Conservation (phyloP, 1,140 invertebrate species). For the Hyphantria cunea region DNA sequence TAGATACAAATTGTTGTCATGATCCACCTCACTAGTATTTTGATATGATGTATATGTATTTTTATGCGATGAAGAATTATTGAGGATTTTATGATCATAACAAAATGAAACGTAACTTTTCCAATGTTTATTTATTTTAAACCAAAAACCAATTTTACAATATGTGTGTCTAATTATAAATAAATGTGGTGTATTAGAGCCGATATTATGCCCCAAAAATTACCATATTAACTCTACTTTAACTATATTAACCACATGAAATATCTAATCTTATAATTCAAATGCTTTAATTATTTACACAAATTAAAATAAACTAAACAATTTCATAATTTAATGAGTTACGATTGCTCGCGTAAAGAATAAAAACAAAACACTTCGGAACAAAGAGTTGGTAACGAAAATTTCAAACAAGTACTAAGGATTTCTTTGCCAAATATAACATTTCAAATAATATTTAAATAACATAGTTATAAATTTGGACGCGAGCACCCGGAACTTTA, state of each 20-base stretch:
- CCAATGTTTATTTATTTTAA: conserved; percentile 31
- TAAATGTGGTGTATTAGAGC: conserved; percentile 18
- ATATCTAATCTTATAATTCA: conserved; percentile 25
- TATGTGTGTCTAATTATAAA: conserved; percentile 28
- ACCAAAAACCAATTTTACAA: conserved; percentile 30
- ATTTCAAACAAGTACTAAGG: neutral
- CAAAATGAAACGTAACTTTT: too few species aligned
- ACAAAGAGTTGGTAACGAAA: neutral
- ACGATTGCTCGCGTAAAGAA: conserved; percentile 1
- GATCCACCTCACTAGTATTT: too few species aligned
- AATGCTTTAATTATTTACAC: conserved; percentile 25
- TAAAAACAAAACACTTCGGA: neutral
- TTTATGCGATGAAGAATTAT: too few species aligned
- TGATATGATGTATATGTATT: too few species aligned
- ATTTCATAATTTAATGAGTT: conserved; percentile 11
- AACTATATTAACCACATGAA: conserved; percentile 20
- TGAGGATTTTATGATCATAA: too few species aligned
- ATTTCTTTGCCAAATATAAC: neutral
- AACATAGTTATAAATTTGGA: neutral
- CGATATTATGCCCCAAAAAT: conserved; percentile 12
- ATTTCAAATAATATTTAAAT: conserved; percentile 4
- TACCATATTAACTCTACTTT: conserved; percentile 15
- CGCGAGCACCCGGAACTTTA: neutral
- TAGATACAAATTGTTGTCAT: too few species aligned
- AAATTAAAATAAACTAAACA: conserved; percentile 13